Evolutionary conservation across 2,797 vertebrate species (phyloP).

Genomic region (Phaenicophaeus curvirostris): DNA sequence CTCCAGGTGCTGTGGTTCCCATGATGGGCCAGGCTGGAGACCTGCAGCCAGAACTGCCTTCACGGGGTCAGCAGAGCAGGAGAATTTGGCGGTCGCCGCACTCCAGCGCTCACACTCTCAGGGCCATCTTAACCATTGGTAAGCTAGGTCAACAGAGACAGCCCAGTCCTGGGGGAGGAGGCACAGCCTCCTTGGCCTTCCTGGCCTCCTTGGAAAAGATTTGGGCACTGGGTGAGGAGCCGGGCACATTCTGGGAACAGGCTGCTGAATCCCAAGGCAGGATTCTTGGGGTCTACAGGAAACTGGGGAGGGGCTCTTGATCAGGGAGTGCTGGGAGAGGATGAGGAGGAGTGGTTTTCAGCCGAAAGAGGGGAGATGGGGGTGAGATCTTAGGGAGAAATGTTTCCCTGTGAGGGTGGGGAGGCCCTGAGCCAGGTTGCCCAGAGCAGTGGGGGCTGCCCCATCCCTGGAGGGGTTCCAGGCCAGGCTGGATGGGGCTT

Average conservation of each 20-base stretch:
- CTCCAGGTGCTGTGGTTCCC: background rate
- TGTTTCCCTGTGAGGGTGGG: too few species aligned
- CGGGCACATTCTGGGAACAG: background rate
- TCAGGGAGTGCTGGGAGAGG: too few species aligned
- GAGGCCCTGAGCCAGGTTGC: too few species aligned
- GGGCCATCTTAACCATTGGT: background rate
- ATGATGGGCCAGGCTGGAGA: background rate
- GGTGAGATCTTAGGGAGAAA: too few species aligned
- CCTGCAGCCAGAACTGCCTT: background rate
- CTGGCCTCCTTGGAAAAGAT: background rate
- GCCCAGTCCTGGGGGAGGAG: background rate
- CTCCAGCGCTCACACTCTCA: background rate
- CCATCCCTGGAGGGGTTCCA: too few species aligned
- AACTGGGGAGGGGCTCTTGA: too few species aligned
- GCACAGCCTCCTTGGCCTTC: background rate
- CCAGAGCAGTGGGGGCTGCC: too few species aligned
- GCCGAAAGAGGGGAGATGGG: too few species aligned
- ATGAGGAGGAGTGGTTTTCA: too few species aligned
- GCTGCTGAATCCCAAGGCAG: background rate
- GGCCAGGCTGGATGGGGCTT: too few species aligned
- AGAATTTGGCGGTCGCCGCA: background rate
- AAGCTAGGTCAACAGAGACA: background rate
- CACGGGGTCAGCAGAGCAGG: background rate
- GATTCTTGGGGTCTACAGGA: background rate
- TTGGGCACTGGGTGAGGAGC: background rate